phyloP scores from a whole-genome alignment of 2,797 vertebrate genomes.

The Hyperoplus lanceolatus region DNA sequence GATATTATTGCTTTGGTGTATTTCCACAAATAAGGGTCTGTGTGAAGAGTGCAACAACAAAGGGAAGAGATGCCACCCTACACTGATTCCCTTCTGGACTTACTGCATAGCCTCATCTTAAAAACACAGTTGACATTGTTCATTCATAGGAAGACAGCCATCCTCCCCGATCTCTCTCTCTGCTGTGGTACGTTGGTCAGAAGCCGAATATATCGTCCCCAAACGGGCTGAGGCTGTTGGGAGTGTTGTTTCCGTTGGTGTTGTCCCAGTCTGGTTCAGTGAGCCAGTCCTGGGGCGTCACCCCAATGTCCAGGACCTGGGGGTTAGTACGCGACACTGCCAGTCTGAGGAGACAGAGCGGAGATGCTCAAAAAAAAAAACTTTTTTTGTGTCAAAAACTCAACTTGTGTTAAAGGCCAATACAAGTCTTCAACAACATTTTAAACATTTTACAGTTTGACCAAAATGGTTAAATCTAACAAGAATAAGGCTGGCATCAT shows the following conservation, averaged over 20 bases:
- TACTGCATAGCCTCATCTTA: constrained; percentile 10
- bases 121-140: constrained; percentile 27
- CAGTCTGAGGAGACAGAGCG: constrained; percentile 81
- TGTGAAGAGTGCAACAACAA: constrained; percentile 44
- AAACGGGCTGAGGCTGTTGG: constrained; percentile 25
- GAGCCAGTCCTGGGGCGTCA: constrained; percentile 89
- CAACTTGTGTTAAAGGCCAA: too few species aligned
- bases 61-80: constrained; percentile 36
- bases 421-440: too few species aligned
- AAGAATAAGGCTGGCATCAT: too few species aligned
- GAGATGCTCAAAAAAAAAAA: neutral
- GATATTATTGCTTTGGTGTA: constrained; percentile 77
- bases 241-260: constrained; percentile 69
- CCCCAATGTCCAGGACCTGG: constrained; percentile 92
- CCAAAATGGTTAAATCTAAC: too few species aligned
- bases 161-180: constrained; percentile 7
- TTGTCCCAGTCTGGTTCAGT: constrained; percentile 84
- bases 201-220: constrained; percentile 84
- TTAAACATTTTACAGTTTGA: too few species aligned
- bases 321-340: constrained; percentile 95
- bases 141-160: constrained; percentile 10
- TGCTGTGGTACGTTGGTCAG: constrained; percentile 76
- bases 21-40: constrained; percentile 36
- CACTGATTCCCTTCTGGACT: constrained; percentile 49
- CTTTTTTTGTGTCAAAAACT: too few species aligned